Conservation (phyloP, 2,888 invertebrate genomes). For the Synergus itoensis region DNA sequence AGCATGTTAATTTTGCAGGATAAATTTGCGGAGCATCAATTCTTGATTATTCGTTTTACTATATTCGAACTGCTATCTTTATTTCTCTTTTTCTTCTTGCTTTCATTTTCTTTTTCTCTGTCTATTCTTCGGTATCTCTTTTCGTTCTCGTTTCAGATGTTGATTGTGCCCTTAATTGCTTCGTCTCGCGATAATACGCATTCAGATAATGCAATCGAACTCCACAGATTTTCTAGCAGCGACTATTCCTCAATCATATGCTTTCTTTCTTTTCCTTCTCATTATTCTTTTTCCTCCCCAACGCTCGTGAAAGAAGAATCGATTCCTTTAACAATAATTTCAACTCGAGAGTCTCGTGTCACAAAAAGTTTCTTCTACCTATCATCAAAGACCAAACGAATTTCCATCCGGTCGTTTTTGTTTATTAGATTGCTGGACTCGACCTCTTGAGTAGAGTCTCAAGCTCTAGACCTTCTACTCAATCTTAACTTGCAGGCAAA, state of each 20-base stretch:
- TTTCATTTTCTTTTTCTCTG: constrained; percentile 14
- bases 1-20: not conserved
- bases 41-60: constrained; percentile 20
- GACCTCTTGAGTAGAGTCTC: not conserved
- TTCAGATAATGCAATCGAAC: constrained; percentile 45
- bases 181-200: constrained; percentile 50
- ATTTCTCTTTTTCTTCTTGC: not conserved
- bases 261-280: not conserved
- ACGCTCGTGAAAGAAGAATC: not conserved
- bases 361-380: not conserved
- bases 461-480: not conserved
- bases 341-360: not conserved
- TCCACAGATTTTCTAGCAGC: not conserved
- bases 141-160: constrained; percentile 45
- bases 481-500: not conserved
- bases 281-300: not conserved
- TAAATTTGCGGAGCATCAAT: constrained; percentile 4
- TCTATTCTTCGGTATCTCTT: constrained; percentile 25
- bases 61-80: constrained; percentile 13
- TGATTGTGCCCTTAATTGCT: constrained; percentile 55
- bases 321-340: constrained; percentile 18
- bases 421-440: not conserved
- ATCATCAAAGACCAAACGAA: not conserved
- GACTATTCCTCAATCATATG: not conserved
- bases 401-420: not conserved